A percentile compares a stretch with the other conserved stretches of the same genome.
phyloP scores from a whole-genome alignment of 1,140 invertebrate species.

The Lucilia cuprina region DNA sequence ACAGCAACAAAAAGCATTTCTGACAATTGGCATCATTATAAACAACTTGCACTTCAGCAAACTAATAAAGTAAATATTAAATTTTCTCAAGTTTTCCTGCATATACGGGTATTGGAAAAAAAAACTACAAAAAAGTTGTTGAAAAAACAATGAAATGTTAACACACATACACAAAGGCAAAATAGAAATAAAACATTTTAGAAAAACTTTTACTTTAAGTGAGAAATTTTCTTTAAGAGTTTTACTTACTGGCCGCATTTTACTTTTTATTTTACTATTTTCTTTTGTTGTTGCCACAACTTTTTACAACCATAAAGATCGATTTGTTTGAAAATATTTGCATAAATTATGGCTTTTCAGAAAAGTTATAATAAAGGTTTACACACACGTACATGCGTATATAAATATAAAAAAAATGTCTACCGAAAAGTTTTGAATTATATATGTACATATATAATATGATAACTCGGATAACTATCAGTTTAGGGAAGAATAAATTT shows the following conservation, averaged over 20 bases:
- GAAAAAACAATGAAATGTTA: background rate
- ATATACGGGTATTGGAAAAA: background rate
- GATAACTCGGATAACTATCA: too few relatives aligned
- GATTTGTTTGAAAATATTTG: slow-evolving; percentile 30
- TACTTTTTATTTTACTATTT: background rate
- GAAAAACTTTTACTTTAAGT: slow-evolving; percentile 17
- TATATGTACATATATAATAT: too few relatives aligned
- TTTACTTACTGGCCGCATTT: background rate
- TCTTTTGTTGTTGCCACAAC: background rate
- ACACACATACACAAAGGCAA: background rate
- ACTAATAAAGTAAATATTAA: slow-evolving; percentile 27
- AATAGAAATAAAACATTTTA: background rate
- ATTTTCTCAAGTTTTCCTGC: background rate
- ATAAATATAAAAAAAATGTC: background rate
- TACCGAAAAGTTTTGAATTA: too few relatives aligned
- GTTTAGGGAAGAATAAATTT: too few relatives aligned
- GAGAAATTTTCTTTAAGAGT: slow-evolving; percentile 17
- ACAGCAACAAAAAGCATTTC: slow-evolving; percentile 9
- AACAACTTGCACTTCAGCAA: slow-evolving; percentile 27
- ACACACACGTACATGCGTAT: background rate
- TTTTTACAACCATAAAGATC: slow-evolving; percentile 26
- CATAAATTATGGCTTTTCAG: slow-evolving; percentile 27
- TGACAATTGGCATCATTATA: slow-evolving; percentile 28
- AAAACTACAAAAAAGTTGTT: background rate
- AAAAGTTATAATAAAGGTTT: background rate